Evolutionary conservation across 2,113 vertebrate genomes (phyloP).

Genomic region (Columba livia): DNA sequence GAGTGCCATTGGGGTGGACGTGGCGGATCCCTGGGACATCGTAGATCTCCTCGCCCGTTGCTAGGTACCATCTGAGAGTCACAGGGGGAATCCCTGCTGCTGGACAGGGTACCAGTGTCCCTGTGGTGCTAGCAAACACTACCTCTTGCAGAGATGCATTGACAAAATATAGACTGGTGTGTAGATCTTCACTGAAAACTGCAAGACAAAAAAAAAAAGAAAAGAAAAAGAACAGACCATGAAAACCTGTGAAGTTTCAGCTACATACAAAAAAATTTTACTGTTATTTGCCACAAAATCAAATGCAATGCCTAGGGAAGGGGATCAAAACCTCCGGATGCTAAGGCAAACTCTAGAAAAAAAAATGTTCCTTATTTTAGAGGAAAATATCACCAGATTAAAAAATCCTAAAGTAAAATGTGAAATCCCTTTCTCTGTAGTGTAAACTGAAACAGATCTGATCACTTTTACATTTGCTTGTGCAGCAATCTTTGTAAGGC

Average conservation of each 20-base stretch:
- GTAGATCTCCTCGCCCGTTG: conserved; percentile 99
- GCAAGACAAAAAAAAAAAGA: conserved; percentile 56
- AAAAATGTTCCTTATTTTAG: not conserved
- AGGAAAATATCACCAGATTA: not conserved
- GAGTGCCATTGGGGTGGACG: conserved; percentile 97
- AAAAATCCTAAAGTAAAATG: not conserved
- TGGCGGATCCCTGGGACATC: conserved; percentile 99
- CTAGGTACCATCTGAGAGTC: conserved; percentile 97
- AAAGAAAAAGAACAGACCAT: not conserved
- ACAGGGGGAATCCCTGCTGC: conserved; percentile 92
- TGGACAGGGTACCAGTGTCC: conserved; percentile 98
- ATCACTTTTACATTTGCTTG: not conserved
- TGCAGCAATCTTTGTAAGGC: not conserved
- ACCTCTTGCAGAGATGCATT: conserved; percentile 99
- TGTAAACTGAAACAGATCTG: not conserved
- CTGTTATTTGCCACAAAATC: not conserved
- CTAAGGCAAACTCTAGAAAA: not conserved
- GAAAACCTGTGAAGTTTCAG: not conserved
- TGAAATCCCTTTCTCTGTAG: not conserved
- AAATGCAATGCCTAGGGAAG: not conserved
- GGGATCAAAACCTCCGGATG: not conserved
- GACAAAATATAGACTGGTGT: conserved; percentile 99
- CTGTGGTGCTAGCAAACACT: conserved; percentile 99
- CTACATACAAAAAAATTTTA: not conserved
- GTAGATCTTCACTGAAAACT: conserved; percentile 98